Evolutionary conservation across 2,888 invertebrate genomes (phyloP), one percentile per base, ranked within the genome.

Genomic region (Toxonevra muliebris): DNA sequence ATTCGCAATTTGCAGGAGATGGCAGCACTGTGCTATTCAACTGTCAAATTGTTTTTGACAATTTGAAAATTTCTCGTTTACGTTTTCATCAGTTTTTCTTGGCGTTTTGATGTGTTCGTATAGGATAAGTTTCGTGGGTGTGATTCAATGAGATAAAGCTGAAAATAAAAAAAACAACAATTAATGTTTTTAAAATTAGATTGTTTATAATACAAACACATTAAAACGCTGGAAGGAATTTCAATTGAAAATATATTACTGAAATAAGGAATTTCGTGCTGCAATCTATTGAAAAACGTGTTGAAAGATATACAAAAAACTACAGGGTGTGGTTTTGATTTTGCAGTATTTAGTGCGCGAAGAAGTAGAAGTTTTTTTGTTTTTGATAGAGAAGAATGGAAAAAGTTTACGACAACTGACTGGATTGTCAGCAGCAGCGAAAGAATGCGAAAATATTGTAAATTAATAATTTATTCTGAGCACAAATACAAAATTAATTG

Each of bases 251-350:
- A 30, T 4, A 30, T 30, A 30, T 30, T 30, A 30, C 30, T 30
- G 30, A 30, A 30, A 30, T 4, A 30, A 30, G 2, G 30, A 30
- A 30, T 30, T 30, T 30, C 30, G 7, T 30, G 30, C 30, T 61
- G 64, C 40, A 64, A 55, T 48, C 30, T 15, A 64, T 19, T 55
- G 52, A 41, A 45, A n/a, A 59, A 45, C 11, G 30, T 45, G n/a
- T 53, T 13, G 50, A 54, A 61, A 54, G 48, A 61, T 66, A 61
- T 54, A 67, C 55, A 13, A 54, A 59, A 66, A 66, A 61, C 66
- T 69, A 59, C 65, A 70, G 70, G 70, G 70, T 70, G 70, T 70
- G 68, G 70, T 68, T 70, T 62, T 48, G 52, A 57, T 55, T 55
- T 64, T 48, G 41, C 48, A 13, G 48, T 57, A 57, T 30, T n/a